These are phyloP conservation scores for Odontothrips loti DNA, from an alignment of 2,888 invertebrate species.

Conservation along the genomic window DNA sequence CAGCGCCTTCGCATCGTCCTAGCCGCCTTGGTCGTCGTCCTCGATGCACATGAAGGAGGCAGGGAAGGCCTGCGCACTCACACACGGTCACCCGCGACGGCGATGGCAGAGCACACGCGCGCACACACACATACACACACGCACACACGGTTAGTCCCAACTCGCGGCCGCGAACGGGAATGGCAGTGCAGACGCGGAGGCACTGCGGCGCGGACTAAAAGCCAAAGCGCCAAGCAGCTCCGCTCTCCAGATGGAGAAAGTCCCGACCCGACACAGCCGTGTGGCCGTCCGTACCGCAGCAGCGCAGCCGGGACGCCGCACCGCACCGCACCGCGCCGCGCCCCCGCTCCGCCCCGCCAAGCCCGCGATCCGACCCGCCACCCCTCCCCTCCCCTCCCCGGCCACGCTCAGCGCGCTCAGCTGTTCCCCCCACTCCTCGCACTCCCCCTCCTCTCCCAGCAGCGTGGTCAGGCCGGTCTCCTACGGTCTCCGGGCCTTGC, in stretches of 20 bases:
- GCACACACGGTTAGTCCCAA: not conserved
- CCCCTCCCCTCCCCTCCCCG: not conserved
- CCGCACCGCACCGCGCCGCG: not conserved
- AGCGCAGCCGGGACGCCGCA: slow-evolving; percentile 1
- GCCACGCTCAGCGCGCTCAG: slow-evolving; percentile 8
- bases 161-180: not conserved
- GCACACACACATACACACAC: not conserved
- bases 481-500: slow-evolving; percentile 15
- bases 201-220: too few species aligned
- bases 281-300: not conserved
- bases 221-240: not conserved
- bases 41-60: not conserved
- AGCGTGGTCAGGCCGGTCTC: not conserved
- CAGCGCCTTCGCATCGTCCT: not conserved
- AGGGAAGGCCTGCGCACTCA: not conserved
- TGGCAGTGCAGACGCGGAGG: too few species aligned
- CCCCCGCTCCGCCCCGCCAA: not conserved
- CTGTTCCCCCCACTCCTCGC: not conserved
- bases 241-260: slow-evolving; percentile 23
- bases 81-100: not conserved
- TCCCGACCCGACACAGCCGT: slow-evolving; percentile 20
- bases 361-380: not conserved
- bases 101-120: not conserved
- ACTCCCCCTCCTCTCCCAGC: not conserved
- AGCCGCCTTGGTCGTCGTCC: not conserved